phyloP scores from a whole-genome alignment of 2,888 invertebrate species.

The Bellardia pandia region DNA sequence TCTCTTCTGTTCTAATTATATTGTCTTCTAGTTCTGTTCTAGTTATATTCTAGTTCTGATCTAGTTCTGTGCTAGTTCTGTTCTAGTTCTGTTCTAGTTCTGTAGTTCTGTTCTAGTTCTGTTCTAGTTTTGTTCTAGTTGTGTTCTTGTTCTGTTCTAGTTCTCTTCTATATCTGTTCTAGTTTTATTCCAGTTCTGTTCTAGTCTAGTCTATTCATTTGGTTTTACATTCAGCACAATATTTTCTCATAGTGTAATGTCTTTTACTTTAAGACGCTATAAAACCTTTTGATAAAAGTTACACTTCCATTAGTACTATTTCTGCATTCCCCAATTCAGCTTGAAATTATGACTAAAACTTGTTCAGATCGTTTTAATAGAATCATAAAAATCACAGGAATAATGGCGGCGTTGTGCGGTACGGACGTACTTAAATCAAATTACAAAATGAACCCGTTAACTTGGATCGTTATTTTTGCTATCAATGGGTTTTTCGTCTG shows the following conservation, averaged over 20 bases:
- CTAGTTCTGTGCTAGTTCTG: background rate
- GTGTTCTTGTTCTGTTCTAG: background rate
- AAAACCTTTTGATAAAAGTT: background rate
- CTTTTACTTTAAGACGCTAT: background rate
- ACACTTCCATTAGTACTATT: background rate
- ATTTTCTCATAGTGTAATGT: background rate
- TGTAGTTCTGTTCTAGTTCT: background rate
- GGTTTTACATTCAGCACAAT: background rate
- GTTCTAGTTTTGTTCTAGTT: background rate
- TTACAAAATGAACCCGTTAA: slow-evolving; percentile 73
- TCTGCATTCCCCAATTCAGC: background rate
- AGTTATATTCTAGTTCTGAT: background rate
- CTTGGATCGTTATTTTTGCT: slow-evolving; percentile 70
- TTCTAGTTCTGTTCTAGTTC: background rate
- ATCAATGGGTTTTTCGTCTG: slow-evolving; percentile 72
- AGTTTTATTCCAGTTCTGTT: background rate
- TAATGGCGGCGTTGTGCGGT: slow-evolving; percentile 71
- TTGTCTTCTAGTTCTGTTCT: background rate
- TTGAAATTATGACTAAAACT: slow-evolving; percentile 18
- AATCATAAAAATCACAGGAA: background rate
- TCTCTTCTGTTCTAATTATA: background rate
- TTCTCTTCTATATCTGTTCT: background rate
- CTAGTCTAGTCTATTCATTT: background rate
- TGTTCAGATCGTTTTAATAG: slow-evolving; percentile 22
- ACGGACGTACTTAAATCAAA: slow-evolving; percentile 69